Evolutionary conservation across 2,888 invertebrate genomes (phyloP).

Genomic region (Ectropis crepuscularia): DNA sequence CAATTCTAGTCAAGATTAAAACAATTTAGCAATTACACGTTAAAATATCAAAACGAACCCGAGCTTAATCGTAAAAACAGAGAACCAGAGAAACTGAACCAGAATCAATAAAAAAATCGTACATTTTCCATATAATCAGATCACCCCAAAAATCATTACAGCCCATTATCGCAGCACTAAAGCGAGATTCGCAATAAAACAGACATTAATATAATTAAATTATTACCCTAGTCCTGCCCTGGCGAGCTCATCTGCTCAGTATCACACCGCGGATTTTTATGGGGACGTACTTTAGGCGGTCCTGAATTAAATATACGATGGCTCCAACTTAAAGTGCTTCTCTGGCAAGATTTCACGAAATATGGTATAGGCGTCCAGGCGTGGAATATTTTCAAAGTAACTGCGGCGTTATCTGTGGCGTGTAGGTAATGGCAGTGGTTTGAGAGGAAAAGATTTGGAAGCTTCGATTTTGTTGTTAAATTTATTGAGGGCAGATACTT

Average conservation of each 20-base stretch:
- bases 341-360: slow-evolving; percentile 79
- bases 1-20: too few species aligned
- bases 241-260: slow-evolving; percentile 81
- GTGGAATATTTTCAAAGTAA: slow-evolving; percentile 17
- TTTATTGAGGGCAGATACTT: too few species aligned
- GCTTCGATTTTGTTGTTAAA: slow-evolving; percentile 1
- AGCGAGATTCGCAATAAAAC: slow-evolving; percentile 81
- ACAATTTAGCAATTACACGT: too few species aligned
- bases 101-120: slow-evolving; percentile 2
- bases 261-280: slow-evolving; percentile 81
- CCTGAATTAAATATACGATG: slow-evolving; percentile 82
- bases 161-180: slow-evolving; percentile 75
- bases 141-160: slow-evolving; percentile 68
- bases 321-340: slow-evolving; percentile 78
- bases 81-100: too few species aligned
- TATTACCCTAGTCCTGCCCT: slow-evolving; percentile 74
- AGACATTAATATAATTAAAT: slow-evolving; percentile 80
- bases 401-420: slow-evolving; percentile 4
- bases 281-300: slow-evolving; percentile 77
- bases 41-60: too few species aligned
- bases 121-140: slow-evolving; percentile 44
- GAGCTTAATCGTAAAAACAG: too few species aligned
- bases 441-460: slow-evolving; percentile 20
- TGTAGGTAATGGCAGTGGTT: not conserved
- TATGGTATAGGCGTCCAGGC: slow-evolving; percentile 57